phyloP scores from a whole-genome alignment of 35 echinoderm and acorn worm species.

The Heliocidaris erythrogramma region DNA sequence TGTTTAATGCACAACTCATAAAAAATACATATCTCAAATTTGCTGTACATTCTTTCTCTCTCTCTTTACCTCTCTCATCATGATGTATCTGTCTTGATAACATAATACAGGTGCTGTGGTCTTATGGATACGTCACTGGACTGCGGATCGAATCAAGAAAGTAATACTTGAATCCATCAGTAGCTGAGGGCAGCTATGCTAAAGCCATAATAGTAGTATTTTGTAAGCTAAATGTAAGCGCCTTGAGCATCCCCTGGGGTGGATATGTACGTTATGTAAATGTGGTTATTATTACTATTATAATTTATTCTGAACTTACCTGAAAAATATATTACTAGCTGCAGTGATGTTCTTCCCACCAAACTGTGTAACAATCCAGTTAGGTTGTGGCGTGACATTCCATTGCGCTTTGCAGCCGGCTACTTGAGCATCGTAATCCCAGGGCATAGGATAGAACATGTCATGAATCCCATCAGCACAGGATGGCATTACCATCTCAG shows the following conservation, averaged over 20 bases:
- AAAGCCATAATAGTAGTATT: too few species aligned
- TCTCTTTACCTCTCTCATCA: not conserved
- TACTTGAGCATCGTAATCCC: conserved; percentile 68
- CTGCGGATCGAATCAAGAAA: too few species aligned
- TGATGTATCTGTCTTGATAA: not conserved
- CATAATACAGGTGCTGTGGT: not conserved
- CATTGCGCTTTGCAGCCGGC: conserved; percentile 63
- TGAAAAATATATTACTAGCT: conserved; percentile 96
- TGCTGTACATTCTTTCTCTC: too few species aligned
- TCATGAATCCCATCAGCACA: conserved; percentile 83
- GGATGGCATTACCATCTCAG: conserved; percentile 93
- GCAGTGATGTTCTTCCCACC: conserved; percentile 80
- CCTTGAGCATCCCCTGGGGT: too few species aligned
- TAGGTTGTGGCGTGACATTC: conserved; percentile 74
- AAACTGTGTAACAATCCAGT: conserved; percentile 78
- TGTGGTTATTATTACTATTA: too few species aligned
- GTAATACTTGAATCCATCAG: too few species aligned
- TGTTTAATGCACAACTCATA: conserved; percentile 11
- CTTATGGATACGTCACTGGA: too few species aligned
- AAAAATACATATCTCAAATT: too few species aligned
- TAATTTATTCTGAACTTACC: conserved; percentile 29
- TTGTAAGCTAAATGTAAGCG: too few species aligned
- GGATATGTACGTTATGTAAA: too few species aligned
- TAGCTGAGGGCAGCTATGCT: too few species aligned
- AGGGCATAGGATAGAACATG: conserved; percentile 87